phyloP scores from a whole-genome alignment of 2,888 invertebrate genomes.

The Pogonocherus hispidulus region DNA sequence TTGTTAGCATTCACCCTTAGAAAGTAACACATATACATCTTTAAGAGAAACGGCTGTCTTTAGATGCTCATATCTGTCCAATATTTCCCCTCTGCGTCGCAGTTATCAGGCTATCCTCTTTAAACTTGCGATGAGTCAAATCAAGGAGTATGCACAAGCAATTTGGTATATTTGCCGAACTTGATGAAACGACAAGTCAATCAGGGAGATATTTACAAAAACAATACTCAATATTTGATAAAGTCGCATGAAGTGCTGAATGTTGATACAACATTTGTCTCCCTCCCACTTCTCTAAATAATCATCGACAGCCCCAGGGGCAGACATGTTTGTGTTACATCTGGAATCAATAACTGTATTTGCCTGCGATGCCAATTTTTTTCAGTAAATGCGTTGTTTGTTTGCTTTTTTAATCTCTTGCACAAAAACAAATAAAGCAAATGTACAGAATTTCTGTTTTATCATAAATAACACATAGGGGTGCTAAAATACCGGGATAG shows the following conservation, averaged over 20 bases:
- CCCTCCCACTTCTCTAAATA: slow-evolving; percentile 15
- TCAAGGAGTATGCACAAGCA: slow-evolving; percentile 27
- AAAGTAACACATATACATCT: no score
- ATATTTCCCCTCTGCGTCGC: no score
- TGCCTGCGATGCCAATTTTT: slow-evolving; percentile 10
- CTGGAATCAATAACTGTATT: slow-evolving; percentile 14
- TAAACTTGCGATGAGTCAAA: slow-evolving; percentile 21
- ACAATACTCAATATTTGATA: slow-evolving; percentile 33
- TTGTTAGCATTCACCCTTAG: no score
- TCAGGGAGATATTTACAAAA: slow-evolving; percentile 36
- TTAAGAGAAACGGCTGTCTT: no score
- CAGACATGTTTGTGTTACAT: slow-evolving; percentile 14
- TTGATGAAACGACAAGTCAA: slow-evolving; percentile 37
- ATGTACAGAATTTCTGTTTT: no score
- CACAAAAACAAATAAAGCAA: no score
- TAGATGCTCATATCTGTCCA: no score
- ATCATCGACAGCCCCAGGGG: background rate
- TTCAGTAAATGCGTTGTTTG: background rate
- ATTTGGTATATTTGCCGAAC: slow-evolving; percentile 33
- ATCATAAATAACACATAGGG: no score
- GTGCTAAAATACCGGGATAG: no score
- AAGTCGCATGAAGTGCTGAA: slow-evolving; percentile 22
- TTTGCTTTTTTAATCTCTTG: background rate
- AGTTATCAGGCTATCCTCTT: background rate
- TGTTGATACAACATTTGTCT: slow-evolving; percentile 27